Base-by-base conservation (phyloP, 2,888 invertebrate genomes). In the Caradrina kadenii region DNA sequence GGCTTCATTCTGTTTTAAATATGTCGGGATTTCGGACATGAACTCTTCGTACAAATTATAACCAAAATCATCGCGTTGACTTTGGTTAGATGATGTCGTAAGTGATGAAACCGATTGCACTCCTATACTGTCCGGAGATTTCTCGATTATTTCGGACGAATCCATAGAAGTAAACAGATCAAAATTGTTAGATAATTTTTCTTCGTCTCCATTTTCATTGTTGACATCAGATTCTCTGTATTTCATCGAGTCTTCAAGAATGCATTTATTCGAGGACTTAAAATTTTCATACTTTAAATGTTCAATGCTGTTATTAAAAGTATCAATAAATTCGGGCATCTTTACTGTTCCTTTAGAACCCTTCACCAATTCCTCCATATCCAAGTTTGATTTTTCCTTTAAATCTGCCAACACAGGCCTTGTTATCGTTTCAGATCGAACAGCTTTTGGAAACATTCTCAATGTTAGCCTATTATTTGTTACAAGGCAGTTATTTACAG, bases 351-450 rank as follows among this genome's bases (percentile, higher is more conserved):
- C 45, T 45, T 66, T 80, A 63, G 66, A 62, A 49, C 70, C 75
- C 35, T 83, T 83, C 26, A 83, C 60, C 2, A 77, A 67, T 65
- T 82, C 77, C 54, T 75, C 50, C 21, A 74, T 77, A 61, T 79
- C 73, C 35, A 76, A 45, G 45, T 73, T 79, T 21, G 67, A 58
- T 66, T 85, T 86, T 45, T 86, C 80, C 79, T 87, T 87, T 21
- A 84, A 85, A 75, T 89, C 86, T 74, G 83, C 77, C 61, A 91
- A 77, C 26, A 83, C 53, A 39, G 90, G 84, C 70, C 95, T 90
- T 21, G 92, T 93, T 71, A 94, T 86, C 45, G 94, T 95, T 88
- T 94, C 91, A 17, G 95, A 94, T 78, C 86, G 84, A 68, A 94
- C 86, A 31, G 92, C 89, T 78, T 93, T 95, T 21, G 91, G 90